These are phyloP conservation scores for Gymnarchus niloticus DNA, from an alignment of 2,113 vertebrate species.

Conservation along the genomic window DNA sequence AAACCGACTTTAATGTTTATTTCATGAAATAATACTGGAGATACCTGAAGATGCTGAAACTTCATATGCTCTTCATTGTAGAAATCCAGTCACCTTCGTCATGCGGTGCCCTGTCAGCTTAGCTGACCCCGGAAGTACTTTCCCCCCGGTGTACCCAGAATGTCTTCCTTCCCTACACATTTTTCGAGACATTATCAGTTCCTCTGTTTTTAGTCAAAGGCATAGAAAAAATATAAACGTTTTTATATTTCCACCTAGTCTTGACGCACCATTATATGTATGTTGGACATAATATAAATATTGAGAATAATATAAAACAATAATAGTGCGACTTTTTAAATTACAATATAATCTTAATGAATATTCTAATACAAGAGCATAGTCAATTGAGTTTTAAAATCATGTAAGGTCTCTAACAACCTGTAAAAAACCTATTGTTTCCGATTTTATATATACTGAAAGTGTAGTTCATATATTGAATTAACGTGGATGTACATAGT, in stretches of 20 bases:
- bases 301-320: neutral
- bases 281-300: neutral
- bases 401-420: no score
- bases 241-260: neutral
- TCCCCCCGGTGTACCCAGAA: neutral
- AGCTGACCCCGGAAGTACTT: conserved; percentile 16
- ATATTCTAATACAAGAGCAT: neutral
- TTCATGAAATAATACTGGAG: neutral
- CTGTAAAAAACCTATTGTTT: no score
- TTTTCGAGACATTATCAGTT: neutral
- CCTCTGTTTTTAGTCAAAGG: neutral
- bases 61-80: conserved; percentile 11
- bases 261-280: neutral
- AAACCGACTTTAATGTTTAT: neutral
- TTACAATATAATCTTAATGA: neutral
- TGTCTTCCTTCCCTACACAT: neutral
- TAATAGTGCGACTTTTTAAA: neutral
- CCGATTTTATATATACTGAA: no score
- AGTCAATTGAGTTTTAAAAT: no score
- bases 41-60: neutral
- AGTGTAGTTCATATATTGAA: no score
- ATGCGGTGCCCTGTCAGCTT: neutral
- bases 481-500: no score
- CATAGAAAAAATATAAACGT: neutral
- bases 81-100: conserved; percentile 8